Conservation (phyloP, 2,113 vertebrate species). For the Bos indicus region DNA sequence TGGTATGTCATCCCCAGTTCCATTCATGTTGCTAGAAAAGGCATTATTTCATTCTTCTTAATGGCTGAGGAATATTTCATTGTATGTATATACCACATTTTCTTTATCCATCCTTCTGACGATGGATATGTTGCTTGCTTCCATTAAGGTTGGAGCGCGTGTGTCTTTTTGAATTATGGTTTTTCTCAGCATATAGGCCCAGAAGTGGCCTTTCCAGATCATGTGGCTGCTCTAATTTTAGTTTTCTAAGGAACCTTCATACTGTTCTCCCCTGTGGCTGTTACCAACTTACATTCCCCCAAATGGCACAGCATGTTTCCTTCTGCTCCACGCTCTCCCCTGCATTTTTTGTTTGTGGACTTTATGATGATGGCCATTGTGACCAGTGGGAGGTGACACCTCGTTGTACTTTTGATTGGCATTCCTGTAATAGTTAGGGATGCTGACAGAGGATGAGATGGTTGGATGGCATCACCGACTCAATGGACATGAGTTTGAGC, state of each 20-base stretch:
- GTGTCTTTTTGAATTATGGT: neutral
- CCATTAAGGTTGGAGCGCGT: neutral
- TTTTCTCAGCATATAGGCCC: neutral
- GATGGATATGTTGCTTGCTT: neutral
- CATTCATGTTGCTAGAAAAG: neutral
- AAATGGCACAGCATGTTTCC: neutral
- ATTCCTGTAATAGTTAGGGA: neutral
- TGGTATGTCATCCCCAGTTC: neutral
- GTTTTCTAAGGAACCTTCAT: neutral
- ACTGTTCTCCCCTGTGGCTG: neutral
- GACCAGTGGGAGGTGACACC: neutral
- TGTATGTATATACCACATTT: neutral
- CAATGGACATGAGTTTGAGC: neutral
- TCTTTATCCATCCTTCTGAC: neutral
- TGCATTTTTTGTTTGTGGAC: neutral
- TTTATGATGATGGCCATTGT: neutral
- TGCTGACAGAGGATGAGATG: neutral
- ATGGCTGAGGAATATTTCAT: neutral
- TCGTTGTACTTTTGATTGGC: neutral
- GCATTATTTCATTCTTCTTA: neutral
- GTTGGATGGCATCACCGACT: neutral
- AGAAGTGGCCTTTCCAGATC: neutral
- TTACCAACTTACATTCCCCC: neutral
- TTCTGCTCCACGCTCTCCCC: neutral
- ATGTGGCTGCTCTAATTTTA: neutral